Evolutionary conservation across 2,113 vertebrate species (phyloP), one percentile per base, ranked within the genome.

Genomic region (Pseudorasbora parva): DNA sequence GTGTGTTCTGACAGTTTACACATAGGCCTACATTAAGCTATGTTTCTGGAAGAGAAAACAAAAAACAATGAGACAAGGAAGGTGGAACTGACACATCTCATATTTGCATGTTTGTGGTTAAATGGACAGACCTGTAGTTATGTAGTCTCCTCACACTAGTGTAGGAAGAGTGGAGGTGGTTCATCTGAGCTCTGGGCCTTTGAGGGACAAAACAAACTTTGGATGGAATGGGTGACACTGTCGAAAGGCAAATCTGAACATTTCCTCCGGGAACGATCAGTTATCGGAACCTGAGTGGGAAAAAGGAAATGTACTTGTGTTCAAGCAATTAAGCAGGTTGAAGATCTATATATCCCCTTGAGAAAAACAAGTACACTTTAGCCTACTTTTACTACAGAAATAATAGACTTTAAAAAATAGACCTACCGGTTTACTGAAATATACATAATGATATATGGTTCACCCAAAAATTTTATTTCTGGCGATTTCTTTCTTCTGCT

Each of bases 191-290:
- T 74, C 45, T 45, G 56, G 8, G 25, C 23, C 45, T 78, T 27
- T 78, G 54, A 49, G 43, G 25, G 2, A 49, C 59, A 14, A 45
- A 27, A 17, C 37, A 27, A 17, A 51, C 17, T 79, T 27, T 14
- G 17, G 37, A 5, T 64, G 59, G 59, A 15, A 78, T n/a, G 43
- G 76, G 57, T 4, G 37, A 27, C 57, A 47, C 41, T 11, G 57
- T 79, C 19, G 8, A 79, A 79, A 79, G 59, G 78, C 59, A 79
- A 79, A 79, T 79, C 19, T 66, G 43, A 79, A 41, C 14, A 79
- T 49, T 11, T 49, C 60, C 25, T 49, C 41, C 1, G 57, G 57
- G 60, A 30, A 51, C 5, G 17, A 62, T 79, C 60, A 4, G 59
- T 62, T 27, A 78, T 62, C 37, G 15, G 21, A 25, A 10, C 23